Evolutionary conservation across 2,797 vertebrate genomes (phyloP), one percentile per base, ranked within the genome.

Genomic region (Ceyx erithaca): DNA sequence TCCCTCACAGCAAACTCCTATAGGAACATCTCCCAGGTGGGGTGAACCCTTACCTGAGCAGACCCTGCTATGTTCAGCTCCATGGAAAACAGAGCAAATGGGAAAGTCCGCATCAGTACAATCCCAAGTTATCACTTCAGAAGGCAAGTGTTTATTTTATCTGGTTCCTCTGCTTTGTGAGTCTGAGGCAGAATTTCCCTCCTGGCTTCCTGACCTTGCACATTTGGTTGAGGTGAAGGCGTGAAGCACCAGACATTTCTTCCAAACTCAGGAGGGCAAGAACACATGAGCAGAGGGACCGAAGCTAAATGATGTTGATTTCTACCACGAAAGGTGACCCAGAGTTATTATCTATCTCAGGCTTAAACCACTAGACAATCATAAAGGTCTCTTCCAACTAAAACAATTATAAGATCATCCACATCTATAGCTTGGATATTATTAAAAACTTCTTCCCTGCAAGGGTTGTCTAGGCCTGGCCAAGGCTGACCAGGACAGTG

Each of bases 1-100:
- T 89, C 68, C 37, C 61, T 86, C n/a, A 18, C 2, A 93, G 80
- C 15, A 72, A 79, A 91, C 79, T 69, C 63, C 67, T 87, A 22
- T 23, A n/a, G 71, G 48, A 91, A 30, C 61, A 55, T 58, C 66
- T 93, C 80, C 75, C 49, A 64, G 64, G 43, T 43, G 63, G 58
- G 62, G 21, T 12, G 70, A 91, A 91, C 28, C 49, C 54, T 79
- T 49, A 81, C 77, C 83, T 70, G 63, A 89, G 52, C 85, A 89
- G 59, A 63, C 9, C 14, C 63, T 64, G 71, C 84, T 4, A 3
- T 1, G 2, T 33, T 85, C 52, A 82, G 1, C 71, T 71, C 75
- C 6, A 2, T 0, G 7, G 55, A 88, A 64, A 85, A 45, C 26
- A 37, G 40, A 87, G 54, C 75, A 87, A 78, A 66, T 43, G 62